These are phyloP conservation scores for Zophobas morio DNA, from an alignment of 1,140 invertebrate species.

Conservation along the genomic window DNA sequence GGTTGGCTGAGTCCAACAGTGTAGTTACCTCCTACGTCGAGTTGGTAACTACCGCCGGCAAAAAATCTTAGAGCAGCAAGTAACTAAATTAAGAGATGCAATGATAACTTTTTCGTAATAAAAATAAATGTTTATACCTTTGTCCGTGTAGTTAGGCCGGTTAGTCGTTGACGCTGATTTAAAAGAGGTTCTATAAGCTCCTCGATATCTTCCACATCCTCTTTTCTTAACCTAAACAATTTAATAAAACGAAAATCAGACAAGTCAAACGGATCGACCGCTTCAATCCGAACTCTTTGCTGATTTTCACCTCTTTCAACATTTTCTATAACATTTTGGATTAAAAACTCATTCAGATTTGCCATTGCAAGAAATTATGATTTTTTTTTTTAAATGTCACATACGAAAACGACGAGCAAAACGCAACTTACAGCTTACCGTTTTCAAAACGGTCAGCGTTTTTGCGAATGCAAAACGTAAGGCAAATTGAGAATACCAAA, in stretches of 20 bases:
- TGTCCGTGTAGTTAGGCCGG: not conserved
- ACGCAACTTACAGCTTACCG: too few species aligned
- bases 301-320: constrained; percentile 11
- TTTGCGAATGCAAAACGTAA: too few species aligned
- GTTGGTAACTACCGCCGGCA: not conserved
- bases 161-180: not conserved
- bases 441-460: too few species aligned
- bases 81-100: not conserved
- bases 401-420: too few species aligned
- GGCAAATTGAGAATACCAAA: too few species aligned
- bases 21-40: too few species aligned
- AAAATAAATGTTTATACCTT: too few species aligned
- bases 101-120: too few species aligned
- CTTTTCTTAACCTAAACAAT: not conserved
- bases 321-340: not conserved
- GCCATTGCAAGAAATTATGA: too few species aligned
- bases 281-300: not conserved
- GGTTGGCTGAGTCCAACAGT: not conserved
- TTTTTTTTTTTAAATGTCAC: too few species aligned
- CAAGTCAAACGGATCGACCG: not conserved
- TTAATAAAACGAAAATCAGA: not conserved
- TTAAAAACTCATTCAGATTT: too few species aligned
- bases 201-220: not conserved
- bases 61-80: constrained; percentile 11
- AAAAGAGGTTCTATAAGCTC: not conserved